Conservation (phyloP, 2,797 vertebrate species). For the Periophthalmus magnuspinnatus region DNA sequence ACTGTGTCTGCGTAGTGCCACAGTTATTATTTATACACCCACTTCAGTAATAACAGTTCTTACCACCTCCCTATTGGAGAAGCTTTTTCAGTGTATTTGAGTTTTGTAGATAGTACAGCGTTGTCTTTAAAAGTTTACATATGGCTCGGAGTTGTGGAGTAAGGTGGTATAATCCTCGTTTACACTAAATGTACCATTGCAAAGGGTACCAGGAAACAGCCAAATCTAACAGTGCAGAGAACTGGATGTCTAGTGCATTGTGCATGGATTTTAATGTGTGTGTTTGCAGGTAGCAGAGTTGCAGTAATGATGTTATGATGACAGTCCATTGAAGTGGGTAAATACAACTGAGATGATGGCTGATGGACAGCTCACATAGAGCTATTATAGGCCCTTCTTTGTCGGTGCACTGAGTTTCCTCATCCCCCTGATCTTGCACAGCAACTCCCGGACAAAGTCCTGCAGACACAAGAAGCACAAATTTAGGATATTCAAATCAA, state of each 20-base stretch:
- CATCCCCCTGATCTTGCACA: slow-evolving; percentile 95
- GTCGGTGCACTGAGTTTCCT: slow-evolving; percentile 93
- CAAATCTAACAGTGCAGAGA: slow-evolving; percentile 47
- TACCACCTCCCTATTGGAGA: slow-evolving; percentile 32
- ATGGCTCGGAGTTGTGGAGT: slow-evolving; percentile 52
- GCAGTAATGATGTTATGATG: slow-evolving; percentile 33
- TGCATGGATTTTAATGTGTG: slow-evolving; percentile 40
- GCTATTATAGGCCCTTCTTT: slow-evolving; percentile 91
- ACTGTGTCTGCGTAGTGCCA: slow-evolving; percentile 58
- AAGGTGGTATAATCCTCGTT: slow-evolving; percentile 39
- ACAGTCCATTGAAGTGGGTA: slow-evolving; percentile 43
- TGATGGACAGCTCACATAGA: slow-evolving; percentile 27
- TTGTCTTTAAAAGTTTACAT: slow-evolving; percentile 32
- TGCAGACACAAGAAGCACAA: slow-evolving; percentile 54
- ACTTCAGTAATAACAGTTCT: slow-evolving; percentile 50
- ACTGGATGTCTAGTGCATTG: slow-evolving; percentile 44
- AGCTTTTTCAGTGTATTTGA: slow-evolving; percentile 35
- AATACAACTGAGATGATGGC: slow-evolving; percentile 50
- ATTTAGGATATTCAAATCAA: not conserved
- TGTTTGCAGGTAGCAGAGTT: slow-evolving; percentile 47
- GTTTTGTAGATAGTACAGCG: slow-evolving; percentile 35
- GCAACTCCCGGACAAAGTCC: slow-evolving; percentile 94
- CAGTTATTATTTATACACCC: slow-evolving; percentile 57
- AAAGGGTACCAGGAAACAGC: slow-evolving; percentile 54
- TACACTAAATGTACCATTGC: slow-evolving; percentile 42